phyloP scores from a whole-genome alignment of 2,797 vertebrate species.

The Chrysocyon brachyurus region DNA sequence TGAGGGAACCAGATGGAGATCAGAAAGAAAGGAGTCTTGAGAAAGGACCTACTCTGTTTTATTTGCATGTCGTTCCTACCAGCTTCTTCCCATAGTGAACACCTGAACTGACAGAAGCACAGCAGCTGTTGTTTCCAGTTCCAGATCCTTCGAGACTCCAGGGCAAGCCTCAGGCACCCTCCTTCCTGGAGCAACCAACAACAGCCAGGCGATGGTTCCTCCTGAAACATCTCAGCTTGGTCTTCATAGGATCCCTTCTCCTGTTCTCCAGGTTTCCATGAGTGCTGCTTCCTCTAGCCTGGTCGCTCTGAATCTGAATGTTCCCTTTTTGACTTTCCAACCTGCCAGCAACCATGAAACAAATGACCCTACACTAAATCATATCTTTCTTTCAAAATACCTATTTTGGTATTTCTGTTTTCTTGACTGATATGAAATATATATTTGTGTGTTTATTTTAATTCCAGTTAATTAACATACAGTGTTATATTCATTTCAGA shows the following conservation, averaged over 20 bases:
- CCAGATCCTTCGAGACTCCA: not conserved
- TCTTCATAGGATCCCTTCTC: not conserved
- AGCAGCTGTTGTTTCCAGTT: not conserved
- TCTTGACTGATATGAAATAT: not conserved
- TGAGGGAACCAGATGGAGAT: not conserved
- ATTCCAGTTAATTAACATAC: too few species aligned
- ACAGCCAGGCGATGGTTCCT: fast-evolving
- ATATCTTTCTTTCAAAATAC: not conserved
- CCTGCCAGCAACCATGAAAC: not conserved
- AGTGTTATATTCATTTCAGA: too few species aligned
- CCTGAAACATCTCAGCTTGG: not conserved
- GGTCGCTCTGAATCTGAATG: not conserved
- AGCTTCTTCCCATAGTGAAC: not conserved
- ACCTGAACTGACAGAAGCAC: not conserved
- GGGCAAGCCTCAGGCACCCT: fast-evolving
- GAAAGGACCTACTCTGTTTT: not conserved
- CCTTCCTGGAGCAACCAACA: not conserved
- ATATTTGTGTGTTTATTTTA: not conserved
- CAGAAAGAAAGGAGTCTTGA: not conserved
- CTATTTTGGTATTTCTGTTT: not conserved
- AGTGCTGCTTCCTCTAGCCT: not conserved
- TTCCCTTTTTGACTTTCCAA: not conserved
- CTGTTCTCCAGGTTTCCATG: not conserved
- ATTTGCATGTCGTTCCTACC: not conserved
- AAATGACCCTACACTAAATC: not conserved